Base-by-base conservation (phyloP, 2,888 invertebrate genomes). In the Lasioglossum lativentre region DNA sequence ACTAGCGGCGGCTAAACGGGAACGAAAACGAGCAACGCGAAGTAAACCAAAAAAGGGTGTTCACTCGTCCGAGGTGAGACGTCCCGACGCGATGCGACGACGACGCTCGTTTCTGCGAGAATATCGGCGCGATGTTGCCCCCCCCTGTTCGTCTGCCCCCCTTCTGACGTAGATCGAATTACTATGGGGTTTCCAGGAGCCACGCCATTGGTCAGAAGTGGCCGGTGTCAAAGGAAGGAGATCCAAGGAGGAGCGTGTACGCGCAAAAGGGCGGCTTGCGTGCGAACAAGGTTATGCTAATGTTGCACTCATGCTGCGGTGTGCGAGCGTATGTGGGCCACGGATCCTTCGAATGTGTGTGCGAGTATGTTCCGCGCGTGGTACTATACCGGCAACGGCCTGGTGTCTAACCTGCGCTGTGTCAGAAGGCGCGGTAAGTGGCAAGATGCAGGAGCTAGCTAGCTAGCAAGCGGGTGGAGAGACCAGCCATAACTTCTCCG, bases 251-350 rank as follows among this genome's bases (percentile, higher is more conserved):
- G 88, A 87, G 87, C 86, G 63, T 86, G 68, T 66, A 85, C 71
- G 75, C 70, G 86, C 80, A 72, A 85, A 88, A 85, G 86, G 87
- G 88, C 85, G 88, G 85, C 88, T 90, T 89, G 91, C 92, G 90
- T 91, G 90, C 91, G 90, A 91, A 90, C 89, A 89, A 87, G 90
- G 87, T 92, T 93, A 93, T 93, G 92, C 90, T 93, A 93, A 93
- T 93, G 87, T 70, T 78, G 83, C 81, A 79, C 78, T 83, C 80
- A 38, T 70, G 83, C 75, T 82, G 80, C 78, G 86, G 83, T 77
- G 78, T 42, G 85, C 77, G 75, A 75, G 34, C 52, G 71, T 78
- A 75, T 23, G 45, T 52, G 66, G 56, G 63, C 27, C n/a, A 75
- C 10, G 38, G 34, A 14, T 5, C n/a, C 56, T n/a, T n/a, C 56